Conservation (phyloP, 2,113 vertebrate genomes). For the Oreochromis niloticus region DNA sequence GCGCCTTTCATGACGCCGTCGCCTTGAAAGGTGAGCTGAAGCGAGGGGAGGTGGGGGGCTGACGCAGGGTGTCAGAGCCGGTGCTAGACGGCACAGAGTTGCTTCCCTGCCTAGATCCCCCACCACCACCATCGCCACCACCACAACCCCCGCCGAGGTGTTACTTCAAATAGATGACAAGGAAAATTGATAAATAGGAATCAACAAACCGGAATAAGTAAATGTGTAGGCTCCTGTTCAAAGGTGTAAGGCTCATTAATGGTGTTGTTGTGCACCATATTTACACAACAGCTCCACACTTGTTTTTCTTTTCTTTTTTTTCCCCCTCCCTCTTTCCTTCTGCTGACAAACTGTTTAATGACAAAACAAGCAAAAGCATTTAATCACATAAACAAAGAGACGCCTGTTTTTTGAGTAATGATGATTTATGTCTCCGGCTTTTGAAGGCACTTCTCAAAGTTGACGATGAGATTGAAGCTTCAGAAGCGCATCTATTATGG, state of each 20-base stretch:
- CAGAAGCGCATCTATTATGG: slow-evolving; percentile 4
- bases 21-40: slow-evolving; percentile 13
- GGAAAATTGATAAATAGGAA: slow-evolving; percentile 42
- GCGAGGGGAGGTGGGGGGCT: background rate
- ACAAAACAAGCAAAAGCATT: background rate
- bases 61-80: background rate
- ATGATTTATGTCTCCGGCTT: slow-evolving; percentile 21
- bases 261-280: slow-evolving; percentile 23
- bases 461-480: slow-evolving; percentile 9
- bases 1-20: slow-evolving; percentile 6
- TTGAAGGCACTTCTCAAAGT: slow-evolving; percentile 37
- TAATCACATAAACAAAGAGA: slow-evolving; percentile 22
- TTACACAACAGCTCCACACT: slow-evolving; percentile 14
- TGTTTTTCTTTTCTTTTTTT: background rate
- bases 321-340: background rate
- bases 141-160: slow-evolving; percentile 4
- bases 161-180: slow-evolving; percentile 50
- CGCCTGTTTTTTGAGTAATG: background rate
- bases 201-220: slow-evolving; percentile 53
- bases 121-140: background rate
- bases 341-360: slow-evolving; percentile 19
- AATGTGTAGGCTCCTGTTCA: slow-evolving; percentile 55
- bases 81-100: background rate
- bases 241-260: slow-evolving; percentile 54
- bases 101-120: background rate